A percentile compares a stretch with the other conserved stretches of the same genome.
These are phyloP conservation scores for Colletes latitarsis DNA, from an alignment of 1,140 invertebrate species.

Conservation along the genomic window DNA sequence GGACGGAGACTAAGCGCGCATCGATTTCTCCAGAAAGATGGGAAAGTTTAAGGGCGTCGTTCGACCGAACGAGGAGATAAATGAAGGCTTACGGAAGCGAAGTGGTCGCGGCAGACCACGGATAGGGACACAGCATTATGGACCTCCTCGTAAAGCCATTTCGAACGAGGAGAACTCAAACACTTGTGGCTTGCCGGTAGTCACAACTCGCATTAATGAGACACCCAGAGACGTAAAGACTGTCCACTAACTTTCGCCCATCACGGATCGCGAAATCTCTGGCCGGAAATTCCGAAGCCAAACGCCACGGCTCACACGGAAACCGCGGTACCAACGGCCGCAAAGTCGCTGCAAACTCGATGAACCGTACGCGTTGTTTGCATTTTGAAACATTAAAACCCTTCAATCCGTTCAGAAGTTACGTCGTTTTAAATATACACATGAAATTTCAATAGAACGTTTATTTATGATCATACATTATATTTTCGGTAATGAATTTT, in stretches of 20 bases:
- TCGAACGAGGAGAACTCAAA: not conserved
- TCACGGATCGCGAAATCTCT: not conserved
- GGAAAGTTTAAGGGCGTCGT: not conserved
- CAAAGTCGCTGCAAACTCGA: not conserved
- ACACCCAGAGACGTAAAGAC: not conserved
- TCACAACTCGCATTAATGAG: constrained; percentile 18
- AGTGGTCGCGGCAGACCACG: not conserved
- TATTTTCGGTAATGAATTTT: no score
- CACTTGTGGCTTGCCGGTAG: constrained; percentile 13
- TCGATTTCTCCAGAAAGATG: constrained; percentile 15
- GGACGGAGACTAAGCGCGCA: not conserved
- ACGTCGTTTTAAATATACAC: no score
- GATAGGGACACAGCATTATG: not conserved
- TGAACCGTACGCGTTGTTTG: no score
- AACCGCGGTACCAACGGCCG: not conserved
- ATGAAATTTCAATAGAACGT: no score
- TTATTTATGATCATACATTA: no score
- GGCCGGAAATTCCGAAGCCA: not conserved
- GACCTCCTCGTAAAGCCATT: not conserved
- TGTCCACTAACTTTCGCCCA: not conserved
- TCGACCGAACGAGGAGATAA: constrained; percentile 27
- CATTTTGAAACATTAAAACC: no score
- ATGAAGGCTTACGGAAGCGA: constrained; percentile 6
- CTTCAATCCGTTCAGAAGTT: no score
- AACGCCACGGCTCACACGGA: not conserved